Evolutionary conservation across 2,113 vertebrate species (phyloP).

Genomic region (Pterocles burchelli): DNA sequence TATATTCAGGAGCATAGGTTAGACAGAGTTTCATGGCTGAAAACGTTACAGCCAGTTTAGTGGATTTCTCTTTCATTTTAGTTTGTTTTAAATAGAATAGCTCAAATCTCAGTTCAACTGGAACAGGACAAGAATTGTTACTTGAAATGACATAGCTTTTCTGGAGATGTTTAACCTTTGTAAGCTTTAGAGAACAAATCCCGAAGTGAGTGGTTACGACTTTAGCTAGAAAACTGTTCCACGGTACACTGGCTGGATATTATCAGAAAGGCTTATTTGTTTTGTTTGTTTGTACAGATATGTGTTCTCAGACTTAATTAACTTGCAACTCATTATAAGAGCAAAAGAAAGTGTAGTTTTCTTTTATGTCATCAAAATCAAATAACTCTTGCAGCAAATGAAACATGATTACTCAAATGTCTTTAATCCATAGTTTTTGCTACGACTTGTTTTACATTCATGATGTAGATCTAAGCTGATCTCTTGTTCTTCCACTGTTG

Average conservation of each 20-base stretch:
- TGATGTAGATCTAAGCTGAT: not conserved
- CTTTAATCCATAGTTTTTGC: slow-evolving; percentile 30
- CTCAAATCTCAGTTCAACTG: not conserved
- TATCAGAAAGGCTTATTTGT: not conserved
- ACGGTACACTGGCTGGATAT: not conserved
- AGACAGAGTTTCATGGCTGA: not conserved
- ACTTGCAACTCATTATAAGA: not conserved
- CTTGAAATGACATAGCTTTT: not conserved
- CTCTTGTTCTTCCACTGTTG: not conserved
- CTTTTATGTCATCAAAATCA: not conserved
- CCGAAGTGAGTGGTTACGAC: not conserved
- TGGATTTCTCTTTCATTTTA: not conserved
- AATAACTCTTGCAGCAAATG: slow-evolving; percentile 5
- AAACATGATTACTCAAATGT: not conserved
- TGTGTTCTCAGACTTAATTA: not conserved
- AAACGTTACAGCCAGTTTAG: not conserved
- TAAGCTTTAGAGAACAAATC: not conserved
- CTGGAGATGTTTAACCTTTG: not conserved
- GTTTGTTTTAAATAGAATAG: not conserved
- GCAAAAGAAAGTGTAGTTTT: slow-evolving; percentile 27
- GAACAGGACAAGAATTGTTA: not conserved
- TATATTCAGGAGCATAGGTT: not conserved
- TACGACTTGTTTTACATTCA: not conserved
- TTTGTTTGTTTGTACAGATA: not conserved
- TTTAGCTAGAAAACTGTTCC: not conserved